These are phyloP conservation scores for Hozukius guyotensis DNA, from an alignment of 2,797 vertebrate genomes.

Conservation along the genomic window DNA sequence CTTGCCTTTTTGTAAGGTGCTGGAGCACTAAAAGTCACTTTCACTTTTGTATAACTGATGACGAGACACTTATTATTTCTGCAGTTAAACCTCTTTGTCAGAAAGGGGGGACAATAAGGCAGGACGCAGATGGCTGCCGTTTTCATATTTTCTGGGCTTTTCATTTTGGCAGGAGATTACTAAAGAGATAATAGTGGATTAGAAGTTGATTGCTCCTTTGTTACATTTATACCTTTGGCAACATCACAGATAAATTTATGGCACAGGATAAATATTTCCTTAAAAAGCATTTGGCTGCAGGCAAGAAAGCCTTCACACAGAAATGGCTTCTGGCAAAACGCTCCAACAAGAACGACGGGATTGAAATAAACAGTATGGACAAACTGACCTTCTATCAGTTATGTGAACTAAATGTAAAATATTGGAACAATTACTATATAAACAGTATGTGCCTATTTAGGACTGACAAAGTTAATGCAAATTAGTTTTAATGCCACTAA, in stretches of 20 bases:
- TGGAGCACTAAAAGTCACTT: slow-evolving; percentile 6
- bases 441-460: not conserved
- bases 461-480: too few species aligned
- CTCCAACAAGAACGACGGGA: not conserved
- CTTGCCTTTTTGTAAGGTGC: not conserved
- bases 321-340: not conserved
- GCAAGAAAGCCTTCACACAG: not conserved
- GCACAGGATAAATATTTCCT: not conserved
- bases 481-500: too few species aligned
- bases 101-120: not conserved
- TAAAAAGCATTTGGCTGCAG: not conserved
- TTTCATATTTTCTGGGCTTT: not conserved
- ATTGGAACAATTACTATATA: not conserved
- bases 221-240: not conserved
- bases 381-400: not conserved
- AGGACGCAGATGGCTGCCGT: not conserved
- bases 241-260: not conserved
- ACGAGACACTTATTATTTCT: not conserved
- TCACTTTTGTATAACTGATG: not conserved
- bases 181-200: not conserved
- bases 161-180: not conserved
- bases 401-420: not conserved
- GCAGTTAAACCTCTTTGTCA: not conserved
- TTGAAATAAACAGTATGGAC: not conserved
- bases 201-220: not conserved